Evolutionary conservation across 2,797 vertebrate species (phyloP), one percentile per base, ranked within the genome.

Genomic region (Lepus oiostolus): DNA sequence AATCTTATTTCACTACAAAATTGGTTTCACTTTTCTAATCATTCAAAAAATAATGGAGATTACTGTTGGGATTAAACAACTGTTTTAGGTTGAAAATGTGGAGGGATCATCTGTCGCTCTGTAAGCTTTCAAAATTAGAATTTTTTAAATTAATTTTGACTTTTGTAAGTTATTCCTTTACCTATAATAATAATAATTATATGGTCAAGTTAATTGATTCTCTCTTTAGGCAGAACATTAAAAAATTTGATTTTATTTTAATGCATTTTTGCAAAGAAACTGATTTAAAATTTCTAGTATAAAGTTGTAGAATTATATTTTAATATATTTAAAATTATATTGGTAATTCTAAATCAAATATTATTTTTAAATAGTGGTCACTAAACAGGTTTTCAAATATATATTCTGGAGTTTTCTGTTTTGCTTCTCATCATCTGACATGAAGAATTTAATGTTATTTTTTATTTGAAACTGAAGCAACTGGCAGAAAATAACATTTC

Each of bases 391-490:
- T 80, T 84, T 9, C 8, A 82, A 47, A 83, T 58, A 30, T 16
- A 28, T 17, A n/a, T 52, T 81, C 24, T 65, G 22, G 6, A 6
- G 8, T 60, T 50, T 60, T 26, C 68, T 24, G 12, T 74, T 96
- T 76, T 72, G 67, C 2, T 24, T 68, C 19, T 79, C 47, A 32
- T 58, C 90, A 58, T 28, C 35, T 72, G 32, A 84, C 28, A 63
- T 83, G 71, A 81, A 92, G 22, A 70, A 28, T 68, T 87, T 1
- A 63, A 19, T 77, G 5, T 70, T 75, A 47, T 35, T 28, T 90
- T 83, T 90, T 22, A 91, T 47, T 80, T 85, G 32, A 86, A 90
- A 75, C 28, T 71, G 28, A 81, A 96, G 26, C 17, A 74, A 72
- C 22, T 90, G n/a, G 32, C 67, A 58, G n/a, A 90, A 82, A 80